A percentile compares a stretch with the other conserved stretches of the same genome.
These are phyloP conservation scores for Meganola albula DNA, from an alignment of 2,888 invertebrate genomes.

Conservation along the genomic window DNA sequence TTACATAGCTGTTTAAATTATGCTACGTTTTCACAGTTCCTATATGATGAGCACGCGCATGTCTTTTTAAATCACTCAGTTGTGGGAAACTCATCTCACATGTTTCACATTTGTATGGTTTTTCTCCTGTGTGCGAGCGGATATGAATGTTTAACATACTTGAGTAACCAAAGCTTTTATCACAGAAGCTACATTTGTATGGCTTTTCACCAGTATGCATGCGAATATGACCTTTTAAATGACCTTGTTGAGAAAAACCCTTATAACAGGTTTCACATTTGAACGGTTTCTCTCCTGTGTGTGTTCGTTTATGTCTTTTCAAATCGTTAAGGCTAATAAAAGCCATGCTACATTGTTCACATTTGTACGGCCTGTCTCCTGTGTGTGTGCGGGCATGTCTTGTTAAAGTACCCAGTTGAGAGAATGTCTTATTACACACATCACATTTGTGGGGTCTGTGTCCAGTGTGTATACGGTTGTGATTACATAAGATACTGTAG, in stretches of 20 bases:
- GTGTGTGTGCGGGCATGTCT: conserved; percentile 64
- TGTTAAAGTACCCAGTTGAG: conserved; percentile 68
- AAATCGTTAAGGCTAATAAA: conserved; percentile 77
- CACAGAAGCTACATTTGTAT: conserved; percentile 56
- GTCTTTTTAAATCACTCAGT: too few relatives aligned
- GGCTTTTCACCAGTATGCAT: conserved; percentile 77
- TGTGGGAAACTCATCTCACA: too few relatives aligned
- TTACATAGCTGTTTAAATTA: too few relatives aligned
- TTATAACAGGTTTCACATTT: conserved; percentile 72
- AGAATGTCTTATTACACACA: conserved; percentile 70
- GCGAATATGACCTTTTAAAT: conserved; percentile 75
- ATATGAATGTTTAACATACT: too few relatives aligned
- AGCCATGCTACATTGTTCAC: conserved; percentile 62
- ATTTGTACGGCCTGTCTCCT: conserved; percentile 61
- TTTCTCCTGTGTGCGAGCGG: too few relatives aligned
- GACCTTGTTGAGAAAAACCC: conserved; percentile 73
- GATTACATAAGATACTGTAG: conserved; percentile 49
- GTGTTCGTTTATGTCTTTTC: conserved; percentile 70
- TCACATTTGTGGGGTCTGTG: conserved; percentile 76
- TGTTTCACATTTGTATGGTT: too few relatives aligned
- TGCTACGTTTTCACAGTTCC: too few relatives aligned
- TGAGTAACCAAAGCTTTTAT: conserved; percentile 52
- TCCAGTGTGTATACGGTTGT: conserved; percentile 58
- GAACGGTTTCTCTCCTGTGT: conserved; percentile 77
- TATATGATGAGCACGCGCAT: too few relatives aligned